Evolutionary conservation across 2,113 vertebrate genomes (phyloP).

Genomic region (Phyllostomus hastatus): DNA sequence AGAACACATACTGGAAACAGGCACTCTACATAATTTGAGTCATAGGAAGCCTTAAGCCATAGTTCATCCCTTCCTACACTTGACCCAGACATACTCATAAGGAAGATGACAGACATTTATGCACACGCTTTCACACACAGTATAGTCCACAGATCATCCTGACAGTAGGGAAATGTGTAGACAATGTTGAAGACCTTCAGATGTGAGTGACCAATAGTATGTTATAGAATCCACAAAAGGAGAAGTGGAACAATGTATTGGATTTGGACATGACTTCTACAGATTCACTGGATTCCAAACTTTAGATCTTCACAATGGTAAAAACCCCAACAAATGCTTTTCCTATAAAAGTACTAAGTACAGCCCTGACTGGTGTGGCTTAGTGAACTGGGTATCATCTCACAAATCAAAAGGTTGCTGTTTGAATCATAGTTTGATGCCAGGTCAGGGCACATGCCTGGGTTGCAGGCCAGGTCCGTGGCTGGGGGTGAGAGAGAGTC

Average conservation of each 20-base stretch:
- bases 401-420: too few relatives aligned
- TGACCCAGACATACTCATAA: not conserved
- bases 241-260: not conserved
- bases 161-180: not conserved
- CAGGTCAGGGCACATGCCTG: too few relatives aligned
- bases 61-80: not conserved
- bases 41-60: not conserved
- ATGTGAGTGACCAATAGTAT: not conserved
- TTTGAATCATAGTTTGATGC: too few relatives aligned
- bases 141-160: not conserved
- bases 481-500: too few relatives aligned
- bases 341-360: not conserved
- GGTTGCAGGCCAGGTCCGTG: too few relatives aligned
- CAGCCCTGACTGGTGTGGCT: too few relatives aligned
- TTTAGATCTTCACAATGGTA: not conserved
- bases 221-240: not conserved
- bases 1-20: slow-evolving; percentile 13
- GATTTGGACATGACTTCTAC: not conserved
- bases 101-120: not conserved
- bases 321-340: not conserved
- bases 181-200: not conserved
- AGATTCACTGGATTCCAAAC: not conserved
- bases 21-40: not conserved
- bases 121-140: not conserved
- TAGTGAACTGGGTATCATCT: too few relatives aligned